Conservation (phyloP, 2,888 invertebrate genomes). For the Atrina japonica region DNA sequence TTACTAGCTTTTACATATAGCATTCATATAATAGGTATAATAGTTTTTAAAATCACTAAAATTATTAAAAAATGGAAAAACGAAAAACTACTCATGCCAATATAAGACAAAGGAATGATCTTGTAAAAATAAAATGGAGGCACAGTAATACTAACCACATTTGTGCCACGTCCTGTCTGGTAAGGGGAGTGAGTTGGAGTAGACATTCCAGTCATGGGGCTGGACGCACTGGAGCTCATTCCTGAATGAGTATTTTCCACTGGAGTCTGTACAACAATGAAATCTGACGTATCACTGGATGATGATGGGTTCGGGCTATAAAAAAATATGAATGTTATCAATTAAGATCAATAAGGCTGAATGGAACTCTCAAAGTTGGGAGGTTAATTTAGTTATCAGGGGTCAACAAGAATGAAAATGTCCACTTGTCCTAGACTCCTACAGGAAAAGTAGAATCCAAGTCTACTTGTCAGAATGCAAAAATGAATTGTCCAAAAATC, state of each 20-base stretch:
- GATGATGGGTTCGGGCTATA: constrained; percentile 58
- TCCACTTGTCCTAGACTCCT: not conserved
- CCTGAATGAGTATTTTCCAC: constrained; percentile 81
- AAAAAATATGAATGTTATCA: not conserved
- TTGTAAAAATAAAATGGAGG: constrained; percentile 4
- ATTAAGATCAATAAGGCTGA: not conserved
- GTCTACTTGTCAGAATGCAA: too few species aligned
- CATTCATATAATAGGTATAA: too few species aligned
- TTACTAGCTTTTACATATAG: too few species aligned
- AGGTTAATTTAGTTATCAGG: not conserved
- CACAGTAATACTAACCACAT: constrained; percentile 74
- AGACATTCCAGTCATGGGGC: constrained; percentile 49
- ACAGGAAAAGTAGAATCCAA: too few species aligned
- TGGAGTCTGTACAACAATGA: constrained; percentile 92
- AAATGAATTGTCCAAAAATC: too few species aligned
- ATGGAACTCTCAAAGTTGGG: not conserved
- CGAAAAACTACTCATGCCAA: too few species aligned
- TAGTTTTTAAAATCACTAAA: too few species aligned
- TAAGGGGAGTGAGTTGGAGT: constrained; percentile 64
- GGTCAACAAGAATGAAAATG: too few species aligned
- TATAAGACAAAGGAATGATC: too few species aligned
- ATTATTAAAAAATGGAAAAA: too few species aligned
- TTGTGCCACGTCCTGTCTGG: constrained; percentile 77
- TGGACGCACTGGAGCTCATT: constrained; percentile 30
- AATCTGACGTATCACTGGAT: constrained; percentile 80